These are phyloP conservation scores for Eleutherodactylus coqui DNA, from an alignment of 2,797 vertebrate genomes.

Conservation along the genomic window DNA sequence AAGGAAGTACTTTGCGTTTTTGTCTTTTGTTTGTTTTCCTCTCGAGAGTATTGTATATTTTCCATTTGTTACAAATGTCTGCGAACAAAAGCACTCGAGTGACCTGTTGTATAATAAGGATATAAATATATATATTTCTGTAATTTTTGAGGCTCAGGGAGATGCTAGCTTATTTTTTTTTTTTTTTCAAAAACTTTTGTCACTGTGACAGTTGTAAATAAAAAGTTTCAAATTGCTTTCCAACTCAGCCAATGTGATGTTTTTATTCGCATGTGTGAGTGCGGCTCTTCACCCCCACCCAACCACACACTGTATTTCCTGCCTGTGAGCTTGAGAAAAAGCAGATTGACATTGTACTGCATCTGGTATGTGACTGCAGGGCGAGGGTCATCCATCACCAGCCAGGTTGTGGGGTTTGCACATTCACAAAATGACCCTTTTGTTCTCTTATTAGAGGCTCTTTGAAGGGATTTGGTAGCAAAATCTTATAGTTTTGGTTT, in stretches of 20 bases:
- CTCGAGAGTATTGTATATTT: constrained; percentile 67
- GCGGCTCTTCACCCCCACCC: neutral
- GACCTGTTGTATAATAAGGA: constrained; percentile 81
- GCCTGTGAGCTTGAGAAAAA: neutral
- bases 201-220: constrained; percentile 96
- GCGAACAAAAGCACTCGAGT: constrained; percentile 79
- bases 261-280: constrained; percentile 1
- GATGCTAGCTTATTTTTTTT: constrained; percentile 87
- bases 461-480: neutral
- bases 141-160: constrained; percentile 98
- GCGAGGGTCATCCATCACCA: neutral
- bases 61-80: constrained; percentile 55
- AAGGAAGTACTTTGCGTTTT: constrained; percentile 69
- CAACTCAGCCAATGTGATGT: constrained; percentile 63
- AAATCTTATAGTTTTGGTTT: neutral
- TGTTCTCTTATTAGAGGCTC: too few species aligned
- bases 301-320: neutral
- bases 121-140: constrained; percentile 76
- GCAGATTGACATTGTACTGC: neutral
- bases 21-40: constrained; percentile 49
- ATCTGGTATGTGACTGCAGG: neutral
- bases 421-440: neutral
- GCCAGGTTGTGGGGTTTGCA: neutral
- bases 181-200: constrained; percentile 89
- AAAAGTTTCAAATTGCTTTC: constrained; percentile 95